These are phyloP conservation scores for Pachyuromys duprasi DNA, from an alignment of 2,797 vertebrate genomes.

Conservation along the genomic window DNA sequence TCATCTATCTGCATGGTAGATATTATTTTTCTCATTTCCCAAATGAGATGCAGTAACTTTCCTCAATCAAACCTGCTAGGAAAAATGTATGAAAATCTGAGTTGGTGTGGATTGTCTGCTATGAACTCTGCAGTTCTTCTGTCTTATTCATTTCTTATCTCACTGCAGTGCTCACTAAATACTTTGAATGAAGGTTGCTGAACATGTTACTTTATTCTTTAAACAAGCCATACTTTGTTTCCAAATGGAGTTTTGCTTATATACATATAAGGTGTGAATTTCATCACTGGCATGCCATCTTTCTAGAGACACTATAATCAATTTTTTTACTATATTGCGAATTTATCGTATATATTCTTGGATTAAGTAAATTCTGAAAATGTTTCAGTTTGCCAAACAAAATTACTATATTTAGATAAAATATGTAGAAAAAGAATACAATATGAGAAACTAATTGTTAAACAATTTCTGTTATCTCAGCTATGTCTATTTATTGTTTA, in stretches of 20 bases:
- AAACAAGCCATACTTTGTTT: conserved; percentile 6
- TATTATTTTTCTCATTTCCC: not conserved
- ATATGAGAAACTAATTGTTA: conserved; percentile 25
- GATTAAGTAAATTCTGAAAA: not conserved
- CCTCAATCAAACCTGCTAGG: not conserved
- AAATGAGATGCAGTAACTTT: not conserved
- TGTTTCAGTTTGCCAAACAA: conserved; percentile 4
- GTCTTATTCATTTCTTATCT: not conserved
- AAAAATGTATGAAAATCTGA: conserved; percentile 27
- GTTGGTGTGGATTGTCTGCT: not conserved
- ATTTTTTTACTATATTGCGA: not conserved
- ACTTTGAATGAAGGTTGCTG: conserved; percentile 21
- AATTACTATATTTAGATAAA: conserved; percentile 24
- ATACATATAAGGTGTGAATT: not conserved
- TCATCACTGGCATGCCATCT: not conserved
- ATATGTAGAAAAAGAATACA: not conserved
- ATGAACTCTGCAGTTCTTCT: not conserved
- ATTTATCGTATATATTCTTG: not conserved
- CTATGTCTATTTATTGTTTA: conserved; percentile 39
- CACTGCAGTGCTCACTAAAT: not conserved
- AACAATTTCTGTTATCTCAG: not conserved
- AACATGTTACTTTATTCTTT: conserved; percentile 27
- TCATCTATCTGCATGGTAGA: not conserved
- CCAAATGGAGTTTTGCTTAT: conserved; percentile 10
- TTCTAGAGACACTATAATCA: conserved; percentile 20